phyloP scores from a whole-genome alignment of 2,888 invertebrate species.

The Patella depressa region DNA sequence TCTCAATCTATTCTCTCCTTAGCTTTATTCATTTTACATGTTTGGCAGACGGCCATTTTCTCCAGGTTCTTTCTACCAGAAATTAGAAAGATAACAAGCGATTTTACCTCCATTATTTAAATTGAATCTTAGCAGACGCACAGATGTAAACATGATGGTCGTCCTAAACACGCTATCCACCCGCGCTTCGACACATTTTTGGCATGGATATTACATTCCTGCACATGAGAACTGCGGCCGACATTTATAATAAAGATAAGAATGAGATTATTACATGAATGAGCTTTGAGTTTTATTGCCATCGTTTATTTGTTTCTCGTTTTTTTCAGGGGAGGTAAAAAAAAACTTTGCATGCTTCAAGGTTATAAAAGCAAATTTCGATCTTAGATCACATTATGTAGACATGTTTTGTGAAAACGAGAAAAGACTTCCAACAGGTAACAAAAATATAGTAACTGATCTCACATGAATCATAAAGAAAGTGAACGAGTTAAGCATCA shows the following conservation, averaged over 20 bases:
- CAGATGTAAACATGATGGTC: not conserved
- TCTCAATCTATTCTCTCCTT: not conserved
- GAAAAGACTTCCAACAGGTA: too few species aligned
- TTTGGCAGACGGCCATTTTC: not conserved
- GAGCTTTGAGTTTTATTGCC: not conserved
- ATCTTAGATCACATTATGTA: too few species aligned
- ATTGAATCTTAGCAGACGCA: slow-evolving; percentile 3
- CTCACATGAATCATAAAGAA: too few species aligned
- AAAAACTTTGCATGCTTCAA: too few species aligned
- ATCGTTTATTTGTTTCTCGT: too few species aligned
- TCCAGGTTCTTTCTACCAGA: not conserved
- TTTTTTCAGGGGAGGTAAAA: too few species aligned
- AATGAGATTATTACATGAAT: slow-evolving; percentile 8
- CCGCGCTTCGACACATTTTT: slow-evolving; percentile 7
- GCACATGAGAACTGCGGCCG: not conserved
- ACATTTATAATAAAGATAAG: slow-evolving; percentile 7
- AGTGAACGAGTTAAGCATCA: too few species aligned
- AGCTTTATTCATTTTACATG: slow-evolving; percentile 5
- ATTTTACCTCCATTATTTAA: slow-evolving; percentile 7
- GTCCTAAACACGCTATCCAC: not conserved
- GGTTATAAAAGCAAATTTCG: too few species aligned
- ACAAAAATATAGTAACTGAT: too few species aligned
- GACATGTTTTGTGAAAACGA: too few species aligned
- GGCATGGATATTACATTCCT: not conserved
- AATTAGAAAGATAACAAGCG: not conserved